Base-by-base conservation (phyloP, 2,797 vertebrate genomes). In the Argentina silus region DNA sequence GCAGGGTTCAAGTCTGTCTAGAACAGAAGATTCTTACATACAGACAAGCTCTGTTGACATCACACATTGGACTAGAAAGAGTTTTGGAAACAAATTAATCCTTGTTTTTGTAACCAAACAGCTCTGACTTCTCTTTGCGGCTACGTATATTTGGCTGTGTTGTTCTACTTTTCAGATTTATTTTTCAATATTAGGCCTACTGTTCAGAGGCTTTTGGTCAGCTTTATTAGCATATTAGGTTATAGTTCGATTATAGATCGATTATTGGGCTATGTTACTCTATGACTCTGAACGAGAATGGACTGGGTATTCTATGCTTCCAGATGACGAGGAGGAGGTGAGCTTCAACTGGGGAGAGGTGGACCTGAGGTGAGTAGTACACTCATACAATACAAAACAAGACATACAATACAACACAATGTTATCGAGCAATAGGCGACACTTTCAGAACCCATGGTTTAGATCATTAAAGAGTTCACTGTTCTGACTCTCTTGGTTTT, bases 341-440 rank as follows among this genome's bases (percentile, higher is more conserved):
- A 86, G 85, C 61, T 64, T 72, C 75, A 91, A 90, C 81, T 93
- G 87, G 86, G 87, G 83, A 75, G 93, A 93, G 66, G 27, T 72
- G 0, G 93, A 93, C n/a, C 78, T 94, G 14, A 92, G 88, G 94
- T 92, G 80, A 90, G 85, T 80, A 15, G 51, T 15, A 53, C 44
- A 42, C 65, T 3, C 3, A 51, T 21, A 10, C 10, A 50, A 14
- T 3, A 64, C 6, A 1, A 51, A 3, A 19, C 9, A 19, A 51
- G 53, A 12, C 15, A 17, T 21, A 57, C 55, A 48, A 48, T 36
- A 36, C 47, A 48, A 48, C 47, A 48, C 11, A 48, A 48, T 8
- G 7, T 12, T 48, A 48, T 48, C 1, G 7, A 48, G 11, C 7
- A 48, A 36, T 36, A 36, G 27, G 27, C 4, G 27, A 36, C 27